Base-by-base conservation (phyloP, 2,113 vertebrate genomes). In the Shinisaurus crocodilurus region DNA sequence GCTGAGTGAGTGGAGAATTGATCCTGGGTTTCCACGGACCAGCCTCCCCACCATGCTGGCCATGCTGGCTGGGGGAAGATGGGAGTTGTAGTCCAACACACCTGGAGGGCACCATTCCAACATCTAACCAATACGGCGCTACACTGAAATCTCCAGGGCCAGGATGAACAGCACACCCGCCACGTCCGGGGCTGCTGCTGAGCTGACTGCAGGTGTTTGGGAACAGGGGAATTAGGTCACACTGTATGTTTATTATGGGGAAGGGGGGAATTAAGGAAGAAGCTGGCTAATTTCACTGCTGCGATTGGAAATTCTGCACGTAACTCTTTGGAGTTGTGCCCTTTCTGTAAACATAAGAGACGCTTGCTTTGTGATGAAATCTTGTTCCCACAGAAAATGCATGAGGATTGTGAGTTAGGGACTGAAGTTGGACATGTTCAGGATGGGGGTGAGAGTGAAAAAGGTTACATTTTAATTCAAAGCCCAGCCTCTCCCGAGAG, bases 361-460 rank as follows among this genome's bases (percentile, higher is more conserved):
- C 72, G 82, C 45, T 32, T 18, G 1, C 8, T 40, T 81, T 29
- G 37, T 20, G 40, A 50, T 12, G 16, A 69, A 69, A 27, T 50
- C 27, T 10, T 69, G 34, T 72, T 88, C 87, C 87, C 87, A 89
- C 79, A 57, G 87, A 72, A 82, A 25, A 20, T 23, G 23, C 50
- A 82, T 32, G 65, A 32, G n/a, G 45, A 88, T 70, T 4, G 34
- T 9, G 43, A 27, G 29, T 23, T 18, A 65, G 3, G 29, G 54
- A 9, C 18, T 18, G 25, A 54, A 70, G 18, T 1, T 87, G 13
- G 10, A 43, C 15, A 29, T 69, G 86, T 60, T 3, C 7, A 5
- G 37, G 37, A 32, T 12, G 34, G 48, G 34, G n/a, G 1, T 70
- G 83, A 43, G 69, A 69, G 45, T 34, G 27, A 65, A 45, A 40